These are phyloP conservation scores for Eucera pruinosa DNA, from an alignment of 2,888 invertebrate genomes.

Conservation along the genomic window DNA sequence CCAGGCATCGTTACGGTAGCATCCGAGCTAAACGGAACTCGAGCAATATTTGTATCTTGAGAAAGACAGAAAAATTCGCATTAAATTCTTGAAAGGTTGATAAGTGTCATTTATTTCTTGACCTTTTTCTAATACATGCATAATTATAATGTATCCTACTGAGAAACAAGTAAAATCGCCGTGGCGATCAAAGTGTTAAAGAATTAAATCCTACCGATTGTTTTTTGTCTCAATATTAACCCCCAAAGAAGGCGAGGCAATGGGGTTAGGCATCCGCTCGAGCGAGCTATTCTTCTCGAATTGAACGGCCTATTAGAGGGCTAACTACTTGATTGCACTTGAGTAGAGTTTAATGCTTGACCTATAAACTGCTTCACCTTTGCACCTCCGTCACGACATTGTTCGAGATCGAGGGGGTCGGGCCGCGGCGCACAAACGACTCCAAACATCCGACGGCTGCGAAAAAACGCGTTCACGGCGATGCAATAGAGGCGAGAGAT, in stretches of 20 bases:
- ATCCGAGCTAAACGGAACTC: no score
- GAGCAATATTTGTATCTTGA: no score
- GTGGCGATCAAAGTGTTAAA: no score
- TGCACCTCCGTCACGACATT: slow-evolving; percentile 43
- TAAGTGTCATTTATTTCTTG: no score
- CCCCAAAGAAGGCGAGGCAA: not conserved
- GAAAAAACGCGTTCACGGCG: slow-evolving; percentile 31
- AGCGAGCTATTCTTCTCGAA: slow-evolving; percentile 42
- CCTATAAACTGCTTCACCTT: slow-evolving; percentile 51
- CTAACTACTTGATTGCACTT: slow-evolving; percentile 49
- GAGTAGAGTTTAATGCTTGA: slow-evolving; percentile 48
- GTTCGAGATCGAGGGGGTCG: slow-evolving; percentile 22
- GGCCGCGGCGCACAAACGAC: slow-evolving; percentile 28
- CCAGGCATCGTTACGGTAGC: no score
- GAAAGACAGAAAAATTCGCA: no score
- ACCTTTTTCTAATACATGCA: no score
- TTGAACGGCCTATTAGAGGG: slow-evolving; percentile 44
- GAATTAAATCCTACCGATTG: no score
- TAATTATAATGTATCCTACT: no score
- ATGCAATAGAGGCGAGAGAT: slow-evolving; percentile 28
- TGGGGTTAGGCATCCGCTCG: not conserved
- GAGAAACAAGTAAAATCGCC: no score
- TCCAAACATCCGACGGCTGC: slow-evolving; percentile 46
- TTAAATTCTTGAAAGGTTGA: no score
- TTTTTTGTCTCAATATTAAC: not conserved